Base-by-base conservation (phyloP, 1,140 invertebrate genomes). In the Lamellibrachia luymesi region DNA sequence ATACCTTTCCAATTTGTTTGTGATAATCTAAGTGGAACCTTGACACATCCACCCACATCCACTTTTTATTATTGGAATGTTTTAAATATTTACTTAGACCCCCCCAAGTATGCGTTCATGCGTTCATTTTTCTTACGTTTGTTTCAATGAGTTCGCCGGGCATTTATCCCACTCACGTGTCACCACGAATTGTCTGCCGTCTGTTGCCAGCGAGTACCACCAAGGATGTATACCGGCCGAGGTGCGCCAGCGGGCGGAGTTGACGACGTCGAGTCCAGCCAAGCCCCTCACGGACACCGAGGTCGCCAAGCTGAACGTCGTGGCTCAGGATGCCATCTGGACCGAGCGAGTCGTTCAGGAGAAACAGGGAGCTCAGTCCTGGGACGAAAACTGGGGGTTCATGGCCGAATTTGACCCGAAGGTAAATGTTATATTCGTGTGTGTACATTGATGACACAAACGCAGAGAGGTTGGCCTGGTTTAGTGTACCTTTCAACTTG, bases 371-470 rank as follows among this genome's bases (percentile, higher is more conserved):
- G 91, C 91, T 2, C 8, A 91, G 91, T 50, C 38, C 17, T 91
- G 91, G 95, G 94, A 94, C 90, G 94, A 94, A 49, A 94, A 95
- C 93, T 95, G 95, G 95, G 95, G 95, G 25, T 95, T 95, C 91
- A 90, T 95, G n/a, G 94, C 95, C 90, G 94, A 95, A 27, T 95
- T 94, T 93, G 95, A 95, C 89, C 80, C 94, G 8, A 95, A 95
- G 95, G 95, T 95, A 80, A 80, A 10, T 80, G 13, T 56, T 80
- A 38, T 38, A 38, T 38, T 1, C 38, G 38, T 38, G 38, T 38
- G 0, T 38, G 38, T 38, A 38, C 38, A 1, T 38, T 38, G 38
- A 38, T 38, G 38, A 38, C 38, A 38, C 38, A 38, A 38, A 38
- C 38, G 38, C 38, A 38, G 38, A 38, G 93, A 93, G 94, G 1